Evolutionary conservation across 2,113 vertebrate species (phyloP), one percentile per base, ranked within the genome.

Genomic region (Vulpes lagopus): DNA sequence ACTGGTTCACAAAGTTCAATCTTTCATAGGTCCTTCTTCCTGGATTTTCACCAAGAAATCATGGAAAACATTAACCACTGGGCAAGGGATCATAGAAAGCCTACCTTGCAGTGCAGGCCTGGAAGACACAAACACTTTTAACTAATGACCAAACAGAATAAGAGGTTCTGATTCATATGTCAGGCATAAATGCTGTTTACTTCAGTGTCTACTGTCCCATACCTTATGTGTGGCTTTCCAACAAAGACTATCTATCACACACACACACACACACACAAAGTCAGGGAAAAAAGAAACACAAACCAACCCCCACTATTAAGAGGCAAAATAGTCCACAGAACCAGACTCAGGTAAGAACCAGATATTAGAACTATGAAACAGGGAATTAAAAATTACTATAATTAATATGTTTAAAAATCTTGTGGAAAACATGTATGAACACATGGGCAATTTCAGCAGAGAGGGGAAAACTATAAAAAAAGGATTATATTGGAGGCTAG

Each of bases 301-400:
- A 69, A 57, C 73, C 60, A 82, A 23, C 30, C 25, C 30, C 32
- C 30, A 74, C 25, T 88, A 19, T 15, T 20, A 65, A 80, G 89
- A 89, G 9, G 15, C 9, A 43, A 80, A 91, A 69, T 2, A 53
- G 9, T 35, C 64, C 89, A 57, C 35, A 60, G 71, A 38, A 79
- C 12, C 64, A 90, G 23, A 59, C 49, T 84, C 22, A 79, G 19
- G 51, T 64, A 74, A 87, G 76, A 82, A 79, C 16, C 19, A 89
- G 23, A 64, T 59, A 51, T 73, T 65, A 0, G 12, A 94, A 84
- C 19, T 27, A 15, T 74, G 51, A 89, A 32, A 35, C 25, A 32
- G 22, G 43, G 20, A 73, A 30, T 92, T 89, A 65, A 43, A 93
- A 78, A 65, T 89, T 89, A 35, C 73, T 92, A 11, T 51, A 94